A percentile compares a stretch with the other conserved stretches of the same genome.
phyloP scores from a whole-genome alignment of 2,113 vertebrate species.

The Okapia johnstoni region DNA sequence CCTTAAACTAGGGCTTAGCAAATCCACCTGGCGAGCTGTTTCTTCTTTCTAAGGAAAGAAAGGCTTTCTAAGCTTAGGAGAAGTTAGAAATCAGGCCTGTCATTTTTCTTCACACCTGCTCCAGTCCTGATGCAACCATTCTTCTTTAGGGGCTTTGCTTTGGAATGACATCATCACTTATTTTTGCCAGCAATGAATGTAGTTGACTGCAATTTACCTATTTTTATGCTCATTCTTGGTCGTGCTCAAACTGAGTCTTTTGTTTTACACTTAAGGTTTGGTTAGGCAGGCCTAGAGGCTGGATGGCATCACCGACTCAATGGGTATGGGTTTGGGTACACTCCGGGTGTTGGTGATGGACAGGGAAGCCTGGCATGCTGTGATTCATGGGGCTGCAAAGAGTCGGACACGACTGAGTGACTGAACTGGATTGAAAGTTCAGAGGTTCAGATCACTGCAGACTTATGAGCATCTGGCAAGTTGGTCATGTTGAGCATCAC shows the following conservation, averaged over 20 bases:
- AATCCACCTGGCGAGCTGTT: slow-evolving; percentile 48
- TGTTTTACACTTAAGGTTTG: no score
- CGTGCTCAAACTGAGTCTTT: no score
- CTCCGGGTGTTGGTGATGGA: no score
- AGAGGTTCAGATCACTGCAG: background rate
- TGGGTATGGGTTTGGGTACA: no score
- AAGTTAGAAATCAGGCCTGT: slow-evolving; percentile 36
- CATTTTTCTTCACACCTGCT: slow-evolving; percentile 43
- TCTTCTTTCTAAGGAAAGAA: slow-evolving; percentile 20
- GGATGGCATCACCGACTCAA: no score
- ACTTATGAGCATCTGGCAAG: background rate
- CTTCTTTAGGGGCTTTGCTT: background rate
- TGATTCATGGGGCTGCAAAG: no score
- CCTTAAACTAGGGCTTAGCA: slow-evolving; percentile 38
- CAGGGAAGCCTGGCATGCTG: no score
- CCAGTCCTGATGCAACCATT: background rate
- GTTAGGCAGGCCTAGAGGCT: no score
- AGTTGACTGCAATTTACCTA: background rate
- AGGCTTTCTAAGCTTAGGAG: background rate
- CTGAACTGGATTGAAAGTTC: background rate
- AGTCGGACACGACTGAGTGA: no score
- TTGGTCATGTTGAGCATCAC: background rate
- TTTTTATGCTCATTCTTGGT: no score
- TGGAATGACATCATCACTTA: background rate
- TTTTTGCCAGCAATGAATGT: background rate